Base-by-base conservation (phyloP, 2,113 vertebrate genomes). In the Istiophorus platypterus region DNA sequence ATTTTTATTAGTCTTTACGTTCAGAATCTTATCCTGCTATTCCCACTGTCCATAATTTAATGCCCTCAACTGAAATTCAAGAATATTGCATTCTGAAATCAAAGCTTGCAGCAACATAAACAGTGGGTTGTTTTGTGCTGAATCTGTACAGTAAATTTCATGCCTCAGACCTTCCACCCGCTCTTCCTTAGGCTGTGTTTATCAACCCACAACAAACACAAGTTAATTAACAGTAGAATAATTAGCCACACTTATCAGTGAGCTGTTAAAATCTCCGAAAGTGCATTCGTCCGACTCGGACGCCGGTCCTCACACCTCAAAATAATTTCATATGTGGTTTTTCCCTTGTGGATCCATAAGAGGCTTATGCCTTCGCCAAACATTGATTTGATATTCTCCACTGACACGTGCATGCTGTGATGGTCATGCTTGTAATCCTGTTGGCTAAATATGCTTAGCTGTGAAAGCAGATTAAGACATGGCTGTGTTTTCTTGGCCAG, bases 391-490 rank as follows among this genome's bases (percentile, higher is more conserved):
- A 90, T 88, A 92, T 91, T 92, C 91, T 89, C 81, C 51, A 74
- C 88, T 90, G 92, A 91, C 89, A 90, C 84, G 86, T 91, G 88
- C 81, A 63, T 4, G 56, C 88, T 85, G 88, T 91, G 85, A 93
- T 93, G 86, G 93, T 92, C 91, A 93, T 89, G 91, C 87, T 94
- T 94, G 93, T 95, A 94, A 94, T 95, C 92, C 90, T 90, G 89
- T 94, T 93, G 86, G 82, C 69, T 87, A 89, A 94, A 93, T 93
- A 92, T 93, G 91, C 92, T 93, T 89, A 87, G 87, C 93, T 92
- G 88, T 93, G 92, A 94, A 94, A 91, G 89, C 87, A 92, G 91
- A 94, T 95, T 94, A 94, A 91, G 90, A 87, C 84, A 59, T 80
- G 89, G 85, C 73, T 88, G 88, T 92, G 91, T 91, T 92, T 92